phyloP scores from a whole-genome alignment of 1,140 invertebrate species.

The Zaprionus lachaisei region DNA sequence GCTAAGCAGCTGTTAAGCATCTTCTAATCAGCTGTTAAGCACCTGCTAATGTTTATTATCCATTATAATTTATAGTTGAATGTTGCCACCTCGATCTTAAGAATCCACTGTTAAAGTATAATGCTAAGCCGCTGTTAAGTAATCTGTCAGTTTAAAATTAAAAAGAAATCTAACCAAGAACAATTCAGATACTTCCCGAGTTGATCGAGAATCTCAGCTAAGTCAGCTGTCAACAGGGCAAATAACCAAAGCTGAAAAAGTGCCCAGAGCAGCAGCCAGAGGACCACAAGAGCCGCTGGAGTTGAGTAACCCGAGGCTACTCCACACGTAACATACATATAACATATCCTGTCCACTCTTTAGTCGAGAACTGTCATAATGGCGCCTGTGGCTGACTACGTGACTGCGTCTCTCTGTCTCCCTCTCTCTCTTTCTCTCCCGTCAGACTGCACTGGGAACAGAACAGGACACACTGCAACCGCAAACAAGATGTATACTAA shows the following conservation, averaged over 20 bases:
- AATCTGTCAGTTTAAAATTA: neutral
- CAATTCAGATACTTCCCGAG: neutral
- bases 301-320: slow-evolving; percentile 2
- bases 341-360: slow-evolving; percentile 31
- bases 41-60: no score
- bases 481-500: slow-evolving; percentile 63
- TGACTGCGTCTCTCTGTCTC: slow-evolving; percentile 18
- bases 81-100: no score
- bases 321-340: slow-evolving; percentile 30
- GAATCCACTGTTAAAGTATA: no score
- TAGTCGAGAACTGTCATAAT: slow-evolving; percentile 30
- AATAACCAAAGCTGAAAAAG: slow-evolving; percentile 8
- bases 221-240: slow-evolving; percentile 20
- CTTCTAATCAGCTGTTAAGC: no score
- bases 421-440: neutral
- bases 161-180: neutral
- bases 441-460: neutral
- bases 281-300: neutral
- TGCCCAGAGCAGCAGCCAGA: neutral
- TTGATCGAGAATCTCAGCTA: slow-evolving; percentile 14
- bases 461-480: slow-evolving; percentile 19
- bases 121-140: no score
- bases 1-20: no score
- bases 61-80: no score
- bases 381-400: slow-evolving; percentile 25